Evolutionary conservation across 2,113 vertebrate species (phyloP).

Genomic region (Glaucidium brasilianum): DNA sequence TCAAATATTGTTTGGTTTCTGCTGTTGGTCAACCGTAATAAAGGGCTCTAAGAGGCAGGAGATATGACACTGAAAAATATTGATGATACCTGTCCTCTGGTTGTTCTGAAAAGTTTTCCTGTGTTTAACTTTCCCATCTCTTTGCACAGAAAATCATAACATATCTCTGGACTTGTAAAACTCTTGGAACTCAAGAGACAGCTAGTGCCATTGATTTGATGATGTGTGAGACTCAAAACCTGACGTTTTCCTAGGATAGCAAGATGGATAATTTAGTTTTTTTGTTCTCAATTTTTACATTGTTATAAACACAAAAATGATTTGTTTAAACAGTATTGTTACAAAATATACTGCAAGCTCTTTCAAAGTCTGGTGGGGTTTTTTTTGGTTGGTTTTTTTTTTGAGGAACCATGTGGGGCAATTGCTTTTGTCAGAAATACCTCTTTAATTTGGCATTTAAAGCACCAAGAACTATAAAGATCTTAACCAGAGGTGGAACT

Average conservation of each 20-base stretch:
- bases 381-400: not conserved
- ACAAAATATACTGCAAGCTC: not conserved
- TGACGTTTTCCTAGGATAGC: conserved; percentile 46
- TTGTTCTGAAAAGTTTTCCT: conserved; percentile 10
- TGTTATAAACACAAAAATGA: conserved; percentile 39
- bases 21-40: not conserved
- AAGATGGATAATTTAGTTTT: conserved; percentile 1
- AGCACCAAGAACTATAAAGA: not conserved
- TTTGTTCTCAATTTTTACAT: conserved; percentile 39
- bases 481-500: not conserved
- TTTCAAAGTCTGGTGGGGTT: not conserved
- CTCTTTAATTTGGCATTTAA: not conserved
- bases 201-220: conserved; percentile 43
- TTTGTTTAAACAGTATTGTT: conserved; percentile 41
- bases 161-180: conserved; percentile 39
- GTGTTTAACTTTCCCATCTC: conserved; percentile 34
- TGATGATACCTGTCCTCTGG: not conserved
- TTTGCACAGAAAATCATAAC: conserved; percentile 37
- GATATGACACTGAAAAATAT: conserved; percentile 1
- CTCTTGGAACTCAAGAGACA: conserved; percentile 5
- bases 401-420: accelerated
- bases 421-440: conserved; percentile 1
- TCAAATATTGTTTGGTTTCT: not conserved
- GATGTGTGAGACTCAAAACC: conserved; percentile 34
- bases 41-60: not conserved